Percentiles rank a stretch among this genome's conserved stretches.
Conservation (phyloP, 1,140 invertebrate genomes). For the Habropoda laboriosa region DNA sequence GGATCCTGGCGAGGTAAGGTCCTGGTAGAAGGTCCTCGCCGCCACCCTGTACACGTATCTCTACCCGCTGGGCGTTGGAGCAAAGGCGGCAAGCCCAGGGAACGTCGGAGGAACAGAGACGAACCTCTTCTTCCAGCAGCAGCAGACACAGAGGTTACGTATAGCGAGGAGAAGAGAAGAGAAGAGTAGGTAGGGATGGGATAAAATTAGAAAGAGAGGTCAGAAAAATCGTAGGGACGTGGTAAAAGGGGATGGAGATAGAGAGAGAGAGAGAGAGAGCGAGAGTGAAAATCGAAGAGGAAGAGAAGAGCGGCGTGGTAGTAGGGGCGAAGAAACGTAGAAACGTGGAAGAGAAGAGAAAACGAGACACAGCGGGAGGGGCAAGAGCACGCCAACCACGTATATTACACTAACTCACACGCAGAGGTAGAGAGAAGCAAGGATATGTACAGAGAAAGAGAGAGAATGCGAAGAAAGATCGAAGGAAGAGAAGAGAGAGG, state of each 20-base stretch:
- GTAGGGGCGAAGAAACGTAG: background rate
- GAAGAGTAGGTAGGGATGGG: constrained; percentile 9
- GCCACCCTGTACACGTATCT: constrained; percentile 21
- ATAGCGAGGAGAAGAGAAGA: no score
- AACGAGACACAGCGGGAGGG: no score
- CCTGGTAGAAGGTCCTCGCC: constrained; percentile 37
- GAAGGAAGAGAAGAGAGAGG: background rate
- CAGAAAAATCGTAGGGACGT: constrained; percentile 11
- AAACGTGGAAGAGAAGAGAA: background rate
- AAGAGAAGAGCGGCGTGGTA: background rate
- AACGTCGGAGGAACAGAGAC: background rate
- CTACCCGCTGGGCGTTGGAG: constrained; percentile 26
- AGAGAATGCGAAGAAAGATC: background rate
- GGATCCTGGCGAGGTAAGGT: constrained; percentile 16
- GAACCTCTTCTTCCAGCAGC: no score
- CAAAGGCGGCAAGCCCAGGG: background rate
- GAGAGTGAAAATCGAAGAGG: constrained; percentile 11
- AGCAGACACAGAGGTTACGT: background rate
- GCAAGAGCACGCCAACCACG: no score
- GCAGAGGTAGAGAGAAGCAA: background rate
- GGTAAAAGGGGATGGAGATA: constrained; percentile 5
- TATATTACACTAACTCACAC: no score
- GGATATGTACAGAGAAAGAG: background rate
- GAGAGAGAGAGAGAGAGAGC: background rate
- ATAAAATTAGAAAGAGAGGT: constrained; percentile 49